phyloP scores from a whole-genome alignment of 1,140 invertebrate species.

The Ctenoplectra terminalis region DNA sequence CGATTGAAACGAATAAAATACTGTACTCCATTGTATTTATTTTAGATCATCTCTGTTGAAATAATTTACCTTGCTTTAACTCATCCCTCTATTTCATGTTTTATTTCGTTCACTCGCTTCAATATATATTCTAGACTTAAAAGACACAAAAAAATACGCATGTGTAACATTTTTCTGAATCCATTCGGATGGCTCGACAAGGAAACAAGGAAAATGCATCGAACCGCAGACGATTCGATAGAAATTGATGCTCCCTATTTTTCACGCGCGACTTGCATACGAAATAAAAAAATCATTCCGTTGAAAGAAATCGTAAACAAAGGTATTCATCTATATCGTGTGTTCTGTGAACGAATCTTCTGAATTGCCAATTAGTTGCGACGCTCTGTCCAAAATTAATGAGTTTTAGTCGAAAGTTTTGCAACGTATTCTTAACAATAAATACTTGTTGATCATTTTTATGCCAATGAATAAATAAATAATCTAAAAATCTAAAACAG shows the following conservation, averaged over 20 bases:
- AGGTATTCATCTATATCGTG: neutral
- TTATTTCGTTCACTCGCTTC: too few species aligned
- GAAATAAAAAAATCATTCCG: conserved; percentile 16
- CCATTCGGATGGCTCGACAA: neutral
- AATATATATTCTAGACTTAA: too few species aligned
- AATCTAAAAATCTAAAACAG: too few species aligned
- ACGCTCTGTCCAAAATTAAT: neutral
- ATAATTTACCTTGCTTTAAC: too few species aligned
- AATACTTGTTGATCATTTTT: too few species aligned
- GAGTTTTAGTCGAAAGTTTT: neutral
- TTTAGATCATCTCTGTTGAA: too few species aligned
- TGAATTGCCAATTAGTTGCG: neutral
- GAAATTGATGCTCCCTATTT: conserved; percentile 18
- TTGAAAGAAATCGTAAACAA: neutral
- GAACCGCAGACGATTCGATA: neutral
- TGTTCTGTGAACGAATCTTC: neutral
- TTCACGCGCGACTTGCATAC: conserved; percentile 3
- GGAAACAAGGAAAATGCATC: conserved; percentile 26
- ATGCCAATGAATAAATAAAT: too few species aligned
- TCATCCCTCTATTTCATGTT: too few species aligned
- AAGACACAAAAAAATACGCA: neutral
- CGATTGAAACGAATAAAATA: neutral
- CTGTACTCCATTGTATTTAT: too few species aligned
- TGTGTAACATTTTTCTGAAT: neutral
- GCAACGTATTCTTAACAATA: too few species aligned